Base-by-base conservation (phyloP, 23 tunicate species). In the Botrylloides violaceus region DNA sequence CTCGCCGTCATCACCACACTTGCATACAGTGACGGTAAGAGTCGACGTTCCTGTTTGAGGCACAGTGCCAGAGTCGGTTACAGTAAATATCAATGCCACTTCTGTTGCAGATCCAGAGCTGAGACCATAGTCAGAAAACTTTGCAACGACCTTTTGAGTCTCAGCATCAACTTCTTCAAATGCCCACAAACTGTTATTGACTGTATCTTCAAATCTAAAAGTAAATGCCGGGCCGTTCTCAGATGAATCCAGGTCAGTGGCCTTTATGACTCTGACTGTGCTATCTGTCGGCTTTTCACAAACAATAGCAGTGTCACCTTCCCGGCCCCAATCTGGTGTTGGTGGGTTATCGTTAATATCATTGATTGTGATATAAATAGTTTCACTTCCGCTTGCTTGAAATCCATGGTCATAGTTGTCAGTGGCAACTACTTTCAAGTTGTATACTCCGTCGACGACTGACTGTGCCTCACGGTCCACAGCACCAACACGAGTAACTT, bases 261-360 rank as follows among this genome's bases (percentile, higher is more conserved):
- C 83, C 9, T 55, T 43, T 23, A 90, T 65, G 19, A 31, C 47
- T n/a, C 76, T 79, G 21, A 83, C 75, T 29, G 39, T 66, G 2
- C 59, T 23, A 1, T 59, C 36, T 29, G 2, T 20, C 2, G 84
- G 83, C 20, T 79, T 64, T 39, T 79, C 80, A 43, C 92, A 84
- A 20, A 84, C 31, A 20, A 20, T 58, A 21, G 64, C 65, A 30
- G 21, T 37, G 30, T 18, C 29, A 28, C 36, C 58, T 47, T 18
- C 33, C 57, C 53, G 61, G 1, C 79, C 78, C 0, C 36, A n/a
- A 7, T 50, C 73, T 21, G 49, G 61, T 20, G 33, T 59, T 3
- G 95, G 95, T 7, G 95, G 76, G 53, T 87, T 87, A 62, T 87
- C 95, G 39, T 87, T 87, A 23, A 59, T 49, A 55, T 87, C 95